These are phyloP conservation scores for Aricia agestis DNA, from an alignment of 1,140 invertebrate genomes.

Conservation along the genomic window DNA sequence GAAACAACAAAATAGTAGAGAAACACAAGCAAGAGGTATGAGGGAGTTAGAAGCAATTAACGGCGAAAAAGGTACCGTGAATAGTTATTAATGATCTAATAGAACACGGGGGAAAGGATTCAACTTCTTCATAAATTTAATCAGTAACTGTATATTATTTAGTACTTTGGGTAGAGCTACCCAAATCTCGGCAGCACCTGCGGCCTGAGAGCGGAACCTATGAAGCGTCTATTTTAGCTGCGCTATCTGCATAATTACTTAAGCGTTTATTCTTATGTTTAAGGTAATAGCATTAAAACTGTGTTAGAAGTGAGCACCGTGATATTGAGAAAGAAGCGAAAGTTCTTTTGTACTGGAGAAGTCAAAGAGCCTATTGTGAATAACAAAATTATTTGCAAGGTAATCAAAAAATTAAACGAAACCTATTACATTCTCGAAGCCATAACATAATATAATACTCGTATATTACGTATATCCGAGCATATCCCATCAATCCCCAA, in stretches of 20 bases:
- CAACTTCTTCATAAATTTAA: no score
- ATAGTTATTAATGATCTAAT: slow-evolving; percentile 18
- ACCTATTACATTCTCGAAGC: no score
- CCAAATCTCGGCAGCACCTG: no score
- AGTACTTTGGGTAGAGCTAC: no score
- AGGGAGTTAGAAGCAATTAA: slow-evolving; percentile 67
- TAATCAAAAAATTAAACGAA: slow-evolving; percentile 21
- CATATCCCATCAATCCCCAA: no score
- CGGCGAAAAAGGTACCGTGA: slow-evolving; percentile 50
- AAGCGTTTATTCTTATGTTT: slow-evolving; percentile 14
- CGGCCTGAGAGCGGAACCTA: no score
- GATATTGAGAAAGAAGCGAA: slow-evolving; percentile 64
- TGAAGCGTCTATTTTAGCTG: no score
- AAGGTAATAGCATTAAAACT: slow-evolving; percentile 69
- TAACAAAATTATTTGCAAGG: slow-evolving; percentile 69
- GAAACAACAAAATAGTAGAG: slow-evolving; percentile 66
- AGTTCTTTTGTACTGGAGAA: slow-evolving; percentile 68
- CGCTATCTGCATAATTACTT: background rate
- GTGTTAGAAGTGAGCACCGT: slow-evolving; percentile 64
- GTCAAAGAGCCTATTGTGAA: slow-evolving; percentile 68
- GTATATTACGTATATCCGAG: no score
- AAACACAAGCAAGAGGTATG: slow-evolving; percentile 63
- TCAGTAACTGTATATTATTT: no score
- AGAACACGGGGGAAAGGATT: background rate
- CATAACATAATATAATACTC: no score